These are phyloP conservation scores for Zoroaster sp. DNA, from an alignment of 53 echinoderm and acorn worm genomes.

Conservation along the genomic window DNA sequence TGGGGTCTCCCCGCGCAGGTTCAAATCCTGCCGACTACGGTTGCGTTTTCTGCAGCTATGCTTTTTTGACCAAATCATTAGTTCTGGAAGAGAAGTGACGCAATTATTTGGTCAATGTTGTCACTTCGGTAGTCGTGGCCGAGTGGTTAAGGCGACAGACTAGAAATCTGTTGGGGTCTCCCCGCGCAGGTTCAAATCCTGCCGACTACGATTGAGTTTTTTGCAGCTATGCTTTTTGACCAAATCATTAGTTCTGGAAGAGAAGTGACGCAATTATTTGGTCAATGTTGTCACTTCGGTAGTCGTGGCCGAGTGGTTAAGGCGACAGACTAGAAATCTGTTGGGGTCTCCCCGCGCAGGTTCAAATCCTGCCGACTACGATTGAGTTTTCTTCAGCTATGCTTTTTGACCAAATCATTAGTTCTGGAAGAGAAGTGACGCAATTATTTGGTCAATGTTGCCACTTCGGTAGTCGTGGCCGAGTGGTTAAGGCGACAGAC, in stretches of 20 bases:
- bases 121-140: slow-evolving; percentile 93
- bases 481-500: no score
- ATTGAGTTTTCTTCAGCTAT: no score
- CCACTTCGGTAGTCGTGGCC: no score
- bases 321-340: slow-evolving; percentile 99
- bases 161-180: slow-evolving; percentile 97
- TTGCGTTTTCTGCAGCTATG: not conserved
- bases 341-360: slow-evolving; percentile 99
- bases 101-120: not conserved
- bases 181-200: slow-evolving; percentile 99
- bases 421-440: no score
- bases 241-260: no score
- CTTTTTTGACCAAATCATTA: no score
- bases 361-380: slow-evolving; percentile 99
- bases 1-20: slow-evolving; percentile 99
- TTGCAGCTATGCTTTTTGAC: no score
- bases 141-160: slow-evolving; percentile 98
- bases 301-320: slow-evolving; percentile 99
- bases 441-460: no score
- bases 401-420: no score
- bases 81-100: no score
- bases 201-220: slow-evolving; percentile 73
- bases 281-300: no score
- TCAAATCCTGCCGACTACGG: slow-evolving; percentile 98
- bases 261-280: no score